Conservation (phyloP, 2,888 invertebrate species). For the Melanargia galathea region DNA sequence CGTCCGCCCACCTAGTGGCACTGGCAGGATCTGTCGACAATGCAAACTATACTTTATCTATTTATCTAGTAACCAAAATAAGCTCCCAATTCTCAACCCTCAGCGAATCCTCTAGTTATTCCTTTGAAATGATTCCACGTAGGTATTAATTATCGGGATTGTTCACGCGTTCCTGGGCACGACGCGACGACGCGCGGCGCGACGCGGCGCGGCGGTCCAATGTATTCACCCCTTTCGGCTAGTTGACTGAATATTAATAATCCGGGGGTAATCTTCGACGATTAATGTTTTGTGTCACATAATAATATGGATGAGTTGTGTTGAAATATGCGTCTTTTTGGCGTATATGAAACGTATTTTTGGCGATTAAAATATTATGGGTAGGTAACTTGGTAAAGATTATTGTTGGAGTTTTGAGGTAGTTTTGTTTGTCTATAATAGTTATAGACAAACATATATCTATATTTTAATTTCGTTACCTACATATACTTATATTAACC, state of each 20-base stretch:
- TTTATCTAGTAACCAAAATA: not conserved
- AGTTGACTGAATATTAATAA: constrained; percentile 77
- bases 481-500: too few relatives aligned
- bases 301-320: constrained; percentile 34
- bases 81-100: constrained; percentile 15
- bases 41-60: too few relatives aligned
- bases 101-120: constrained; percentile 34
- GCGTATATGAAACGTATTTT: constrained; percentile 23
- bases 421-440: not conserved
- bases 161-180: constrained; percentile 69
- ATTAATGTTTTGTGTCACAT: constrained; percentile 58
- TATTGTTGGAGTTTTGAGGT: not conserved
- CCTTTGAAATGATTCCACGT: constrained; percentile 46
- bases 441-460: too few relatives aligned
- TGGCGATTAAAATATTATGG: constrained; percentile 6
- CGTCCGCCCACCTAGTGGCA: too few relatives aligned
- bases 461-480: too few relatives aligned
- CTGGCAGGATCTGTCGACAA: too few relatives aligned
- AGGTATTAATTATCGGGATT: constrained; percentile 77
- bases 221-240: constrained; percentile 77
- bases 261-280: constrained; percentile 65
- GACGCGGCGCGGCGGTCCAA: constrained; percentile 66
- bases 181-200: constrained; percentile 72
- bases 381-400: not conserved
- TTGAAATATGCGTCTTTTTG: constrained; percentile 31